phyloP scores from a whole-genome alignment of 2,113 vertebrate genomes.

The Pleuronectes platessa region DNA sequence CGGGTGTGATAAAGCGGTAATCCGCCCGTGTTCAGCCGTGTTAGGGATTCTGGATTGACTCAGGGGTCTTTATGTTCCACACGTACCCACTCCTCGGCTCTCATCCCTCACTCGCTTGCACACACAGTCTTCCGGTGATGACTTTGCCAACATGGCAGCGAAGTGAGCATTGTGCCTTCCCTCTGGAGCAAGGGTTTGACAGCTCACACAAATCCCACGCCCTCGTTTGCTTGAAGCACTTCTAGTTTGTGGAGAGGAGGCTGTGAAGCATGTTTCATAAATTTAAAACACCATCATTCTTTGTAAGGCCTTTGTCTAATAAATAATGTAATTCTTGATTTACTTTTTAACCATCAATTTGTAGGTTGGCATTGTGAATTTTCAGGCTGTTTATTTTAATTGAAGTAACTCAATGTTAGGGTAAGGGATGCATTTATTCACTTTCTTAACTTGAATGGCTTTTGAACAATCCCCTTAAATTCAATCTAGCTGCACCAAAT shows the following conservation, averaged over 20 bases:
- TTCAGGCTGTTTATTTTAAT: not conserved
- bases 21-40: slow-evolving; percentile 51
- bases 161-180: slow-evolving; percentile 19
- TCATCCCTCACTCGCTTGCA: slow-evolving; percentile 7
- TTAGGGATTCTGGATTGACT: slow-evolving; percentile 61
- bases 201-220: slow-evolving; percentile 5
- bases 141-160: slow-evolving; percentile 18
- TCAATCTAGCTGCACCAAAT: too few relatives aligned
- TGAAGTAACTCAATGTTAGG: not conserved
- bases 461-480: too few relatives aligned
- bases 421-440: not conserved
- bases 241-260: not conserved
- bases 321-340: not conserved
- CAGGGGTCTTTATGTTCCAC: slow-evolving; percentile 39
- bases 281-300: slow-evolving; percentile 3
- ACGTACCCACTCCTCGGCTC: slow-evolving; percentile 27
- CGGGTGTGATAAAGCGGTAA: slow-evolving; percentile 68
- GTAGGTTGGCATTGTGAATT: not conserved
- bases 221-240: not conserved
- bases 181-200: slow-evolving; percentile 2
- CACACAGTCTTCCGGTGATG: slow-evolving; percentile 11
- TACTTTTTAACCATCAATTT: slow-evolving; percentile 18
- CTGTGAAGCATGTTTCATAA: not conserved
- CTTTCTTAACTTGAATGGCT: not conserved
- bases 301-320: not conserved